phyloP scores from a whole-genome alignment of 1,140 invertebrate species.

The Hyphantria cunea region DNA sequence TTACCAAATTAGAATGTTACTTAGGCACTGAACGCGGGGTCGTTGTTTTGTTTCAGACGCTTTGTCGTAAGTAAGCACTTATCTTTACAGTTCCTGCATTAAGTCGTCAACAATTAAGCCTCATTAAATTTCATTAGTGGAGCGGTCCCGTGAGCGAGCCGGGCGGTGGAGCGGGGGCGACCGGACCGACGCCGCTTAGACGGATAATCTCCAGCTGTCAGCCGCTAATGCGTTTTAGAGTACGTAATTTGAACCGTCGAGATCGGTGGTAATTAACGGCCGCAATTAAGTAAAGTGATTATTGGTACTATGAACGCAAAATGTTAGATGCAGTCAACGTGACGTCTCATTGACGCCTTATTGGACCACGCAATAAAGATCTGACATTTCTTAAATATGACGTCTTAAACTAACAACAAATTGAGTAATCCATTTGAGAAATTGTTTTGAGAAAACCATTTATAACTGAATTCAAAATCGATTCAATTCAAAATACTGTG shows the following conservation, averaged over 20 bases:
- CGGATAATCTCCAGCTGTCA: constrained; percentile 81
- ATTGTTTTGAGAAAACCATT: no score
- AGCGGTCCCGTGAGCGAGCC: constrained; percentile 51
- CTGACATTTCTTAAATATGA: no score
- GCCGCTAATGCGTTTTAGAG: constrained; percentile 80
- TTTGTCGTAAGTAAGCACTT: constrained; percentile 46
- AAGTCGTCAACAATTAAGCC: constrained; percentile 78
- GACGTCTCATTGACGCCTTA: constrained; percentile 15
- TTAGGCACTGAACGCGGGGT: constrained; percentile 13
- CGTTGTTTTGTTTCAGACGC: constrained; percentile 45
- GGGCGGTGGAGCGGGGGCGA: constrained; percentile 40
- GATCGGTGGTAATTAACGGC: constrained; percentile 78
- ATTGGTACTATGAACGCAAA: constrained; percentile 47
- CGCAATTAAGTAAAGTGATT: constrained; percentile 79
- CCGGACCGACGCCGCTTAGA: constrained; percentile 67
- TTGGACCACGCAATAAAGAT: background rate
- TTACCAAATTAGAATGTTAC: constrained; percentile 22
- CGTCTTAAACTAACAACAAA: no score
- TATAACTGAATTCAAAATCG: no score
- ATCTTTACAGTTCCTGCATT: constrained; percentile 73
- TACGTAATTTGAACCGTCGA: constrained; percentile 81
- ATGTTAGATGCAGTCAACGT: constrained; percentile 30
- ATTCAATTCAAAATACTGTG: no score
- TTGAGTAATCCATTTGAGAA: no score
- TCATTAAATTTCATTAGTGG: constrained; percentile 80